A percentile compares a stretch with the other conserved stretches of the same genome.
These are phyloP conservation scores for Cephus spinipes DNA, from an alignment of 2,888 invertebrate genomes.

Conservation along the genomic window DNA sequence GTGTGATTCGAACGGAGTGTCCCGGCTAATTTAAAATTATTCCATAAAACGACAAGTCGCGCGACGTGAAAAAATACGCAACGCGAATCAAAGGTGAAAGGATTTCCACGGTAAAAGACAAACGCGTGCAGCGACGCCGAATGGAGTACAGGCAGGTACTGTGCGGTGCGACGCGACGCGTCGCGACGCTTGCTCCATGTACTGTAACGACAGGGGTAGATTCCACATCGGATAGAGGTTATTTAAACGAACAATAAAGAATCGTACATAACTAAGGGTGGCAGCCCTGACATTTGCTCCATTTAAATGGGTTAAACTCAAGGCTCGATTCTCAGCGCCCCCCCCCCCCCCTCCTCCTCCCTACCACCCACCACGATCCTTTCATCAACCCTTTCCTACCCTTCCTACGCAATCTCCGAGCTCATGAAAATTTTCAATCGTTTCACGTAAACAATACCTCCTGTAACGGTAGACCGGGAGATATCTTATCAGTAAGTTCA, in stretches of 20 bases:
- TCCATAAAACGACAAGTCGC: conserved; percentile 21
- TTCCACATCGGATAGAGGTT: conserved; percentile 38
- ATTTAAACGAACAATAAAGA: conserved; percentile 63
- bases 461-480: no score
- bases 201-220: background rate
- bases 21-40: conserved; percentile 19
- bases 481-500: no score
- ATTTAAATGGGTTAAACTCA: background rate
- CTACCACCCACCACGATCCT: no score
- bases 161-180: no score
- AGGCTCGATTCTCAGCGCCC: no score
- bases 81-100: conserved; percentile 4
- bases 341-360: no score
- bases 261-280: conserved; percentile 43
- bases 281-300: background rate
- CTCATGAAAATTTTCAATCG: no score
- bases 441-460: no score
- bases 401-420: no score
- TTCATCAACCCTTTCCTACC: no score
- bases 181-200: no score
- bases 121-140: conserved; percentile 16
- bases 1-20: background rate
- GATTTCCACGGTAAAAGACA: conserved; percentile 20
- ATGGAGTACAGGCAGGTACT: no score
- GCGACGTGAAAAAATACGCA: background rate